Percentiles rank a stretch among this genome's conserved stretches.
Conservation (phyloP, 2,888 invertebrate species). For the Catotricha subobsoleta region DNA sequence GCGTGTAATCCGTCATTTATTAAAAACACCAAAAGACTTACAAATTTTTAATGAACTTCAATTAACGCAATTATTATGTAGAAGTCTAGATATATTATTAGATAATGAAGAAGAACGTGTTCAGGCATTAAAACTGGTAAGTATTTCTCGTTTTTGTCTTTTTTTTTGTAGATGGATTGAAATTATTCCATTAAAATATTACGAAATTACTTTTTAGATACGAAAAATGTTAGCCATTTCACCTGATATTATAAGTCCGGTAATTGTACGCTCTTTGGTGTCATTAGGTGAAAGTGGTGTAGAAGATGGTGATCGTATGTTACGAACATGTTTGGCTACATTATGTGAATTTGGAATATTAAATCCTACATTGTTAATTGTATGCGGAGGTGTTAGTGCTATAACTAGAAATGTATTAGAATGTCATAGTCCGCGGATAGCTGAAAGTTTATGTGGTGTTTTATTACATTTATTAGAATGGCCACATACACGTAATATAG, state of each 20-base stretch:
- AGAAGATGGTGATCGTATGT: constrained; percentile 65
- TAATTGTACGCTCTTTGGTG: constrained; percentile 61
- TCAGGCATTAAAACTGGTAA: constrained; percentile 72
- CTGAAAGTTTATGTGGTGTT: constrained; percentile 78
- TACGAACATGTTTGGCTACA: constrained; percentile 70
- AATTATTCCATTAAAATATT: background rate
- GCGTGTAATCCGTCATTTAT: constrained; percentile 68
- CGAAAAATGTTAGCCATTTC: constrained; percentile 44
- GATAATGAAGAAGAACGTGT: constrained; percentile 85
- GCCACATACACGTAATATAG: constrained; percentile 58
- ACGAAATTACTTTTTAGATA: constrained; percentile 14
- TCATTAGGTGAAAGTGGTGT: constrained; percentile 64
- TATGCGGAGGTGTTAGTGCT: constrained; percentile 67
- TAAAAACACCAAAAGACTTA: constrained; percentile 61
- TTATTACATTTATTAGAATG: constrained; percentile 69
- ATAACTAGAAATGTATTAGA: constrained; percentile 66
- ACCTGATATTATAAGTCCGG: constrained; percentile 50
- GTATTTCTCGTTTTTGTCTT: background rate
- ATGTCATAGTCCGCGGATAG: constrained; percentile 72
- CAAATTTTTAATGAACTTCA: constrained; percentile 61
- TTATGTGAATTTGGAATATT: constrained; percentile 76
- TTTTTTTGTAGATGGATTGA: background rate
- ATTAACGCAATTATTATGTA: constrained; percentile 62
- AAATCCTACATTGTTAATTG: constrained; percentile 62
- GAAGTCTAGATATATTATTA: constrained; percentile 75